phyloP scores from a whole-genome alignment of 2,888 invertebrate genomes.

The Gisinianus flammeolus region DNA sequence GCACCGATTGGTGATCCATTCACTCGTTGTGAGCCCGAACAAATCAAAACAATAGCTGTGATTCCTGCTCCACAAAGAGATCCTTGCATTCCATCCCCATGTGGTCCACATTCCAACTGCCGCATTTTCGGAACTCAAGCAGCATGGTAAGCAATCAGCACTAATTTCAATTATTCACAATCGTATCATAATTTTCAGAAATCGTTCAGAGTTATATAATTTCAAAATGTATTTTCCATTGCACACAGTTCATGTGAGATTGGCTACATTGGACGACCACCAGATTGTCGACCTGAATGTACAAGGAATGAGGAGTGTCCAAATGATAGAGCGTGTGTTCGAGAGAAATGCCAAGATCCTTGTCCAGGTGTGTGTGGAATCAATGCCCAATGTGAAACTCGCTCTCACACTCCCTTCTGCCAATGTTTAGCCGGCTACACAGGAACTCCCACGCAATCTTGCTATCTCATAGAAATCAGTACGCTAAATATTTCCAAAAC shows the following conservation, averaged over 20 bases:
- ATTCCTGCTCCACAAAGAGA: slow-evolving; percentile 59
- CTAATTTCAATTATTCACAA: too few species aligned
- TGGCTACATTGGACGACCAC: slow-evolving; percentile 75
- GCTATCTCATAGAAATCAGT: slow-evolving; percentile 64
- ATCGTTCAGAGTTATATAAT: too few species aligned
- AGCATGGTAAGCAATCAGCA: too few species aligned
- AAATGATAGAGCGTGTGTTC: slow-evolving; percentile 61
- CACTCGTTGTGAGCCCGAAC: slow-evolving; percentile 42
- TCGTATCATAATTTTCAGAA: too few species aligned
- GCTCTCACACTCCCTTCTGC: slow-evolving; percentile 78
- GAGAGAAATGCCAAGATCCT: slow-evolving; percentile 64
- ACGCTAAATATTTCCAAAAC: slow-evolving; percentile 64
- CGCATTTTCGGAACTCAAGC: slow-evolving; percentile 57
- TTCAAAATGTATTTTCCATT: too few species aligned
- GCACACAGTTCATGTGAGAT: slow-evolving; percentile 70
- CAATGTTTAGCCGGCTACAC: slow-evolving; percentile 77
- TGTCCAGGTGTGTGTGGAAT: slow-evolving; percentile 76
- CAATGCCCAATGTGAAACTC: slow-evolving; percentile 81
- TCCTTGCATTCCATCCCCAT: slow-evolving; percentile 61
- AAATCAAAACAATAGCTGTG: neutral
- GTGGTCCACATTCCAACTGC: slow-evolving; percentile 62
- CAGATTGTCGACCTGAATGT: slow-evolving; percentile 68
- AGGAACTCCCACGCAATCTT: slow-evolving; percentile 71
- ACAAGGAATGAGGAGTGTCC: slow-evolving; percentile 68
- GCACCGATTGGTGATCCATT: slow-evolving; percentile 56